Base-by-base conservation (phyloP, 2,113 vertebrate species). In the Nycticryphes semicollaris region DNA sequence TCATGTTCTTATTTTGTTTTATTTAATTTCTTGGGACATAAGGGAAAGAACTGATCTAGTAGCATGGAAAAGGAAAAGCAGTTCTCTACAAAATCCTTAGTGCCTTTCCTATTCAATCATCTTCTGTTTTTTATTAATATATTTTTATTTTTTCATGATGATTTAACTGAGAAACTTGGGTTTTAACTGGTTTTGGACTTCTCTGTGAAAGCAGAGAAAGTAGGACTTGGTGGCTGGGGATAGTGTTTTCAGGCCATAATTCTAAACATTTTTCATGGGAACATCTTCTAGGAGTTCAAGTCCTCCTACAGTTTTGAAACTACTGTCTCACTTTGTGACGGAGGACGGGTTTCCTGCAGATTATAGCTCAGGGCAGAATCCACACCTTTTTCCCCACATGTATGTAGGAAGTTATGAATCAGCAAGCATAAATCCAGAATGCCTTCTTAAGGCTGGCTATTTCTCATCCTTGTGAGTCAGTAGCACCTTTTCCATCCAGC, bases 351-450 rank as follows among this genome's bases (percentile, higher is more conserved):
- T 97, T 96, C 51, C 70, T 95, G 69, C 75, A 94, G 97, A 95
- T 94, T 96, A 91, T 91, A 95, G 82, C 93, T 97, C 89, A 95
- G 77, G 80, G 87, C 53, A 90, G 75, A 92, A 96, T 91, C 93
- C 94, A 91, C 93, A 86, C 70, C 91, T 96, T 87, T 87, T 87
- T 89, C 91, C 80, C 68, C 88, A 63, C 87, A 90, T 92, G 63
- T 93, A 94, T 98, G 97, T 98, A 97, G 98, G 97, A 97, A 98
- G 97, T 93, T 98, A 97, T 98, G 98, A 98, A 96, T 98, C 98
- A 98, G 96, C 93, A 98, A 77, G 73, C 93, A 96, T 93, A 95
- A 97, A 95, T 94, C 94, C 82, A 97, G 80, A 84, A 97, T 97
- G 92, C 56, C 79, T 97, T 97, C 96, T 96, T 93, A 95, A 96